These are phyloP conservation scores for Pristis pectinata DNA, from an alignment of 2,797 vertebrate genomes.

Conservation along the genomic window DNA sequence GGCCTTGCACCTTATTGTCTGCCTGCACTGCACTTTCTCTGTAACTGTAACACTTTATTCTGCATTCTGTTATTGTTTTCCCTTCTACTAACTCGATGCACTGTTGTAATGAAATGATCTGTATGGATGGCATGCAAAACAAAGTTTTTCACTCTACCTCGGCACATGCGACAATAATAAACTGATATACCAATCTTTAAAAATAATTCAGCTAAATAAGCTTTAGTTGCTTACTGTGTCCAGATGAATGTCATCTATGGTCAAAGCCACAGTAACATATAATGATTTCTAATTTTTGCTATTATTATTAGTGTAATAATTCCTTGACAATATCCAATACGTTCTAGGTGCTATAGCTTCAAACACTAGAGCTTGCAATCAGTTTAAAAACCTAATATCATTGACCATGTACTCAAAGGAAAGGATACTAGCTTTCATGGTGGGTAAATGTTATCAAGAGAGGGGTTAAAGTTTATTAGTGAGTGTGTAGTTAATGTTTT, in stretches of 20 bases:
- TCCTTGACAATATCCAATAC: neutral
- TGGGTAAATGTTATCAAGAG: slow-evolving; percentile 82
- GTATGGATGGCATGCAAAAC: too few relatives aligned
- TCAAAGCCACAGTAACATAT: neutral
- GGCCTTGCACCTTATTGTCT: too few relatives aligned
- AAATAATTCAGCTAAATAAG: neutral
- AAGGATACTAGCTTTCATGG: slow-evolving; percentile 81
- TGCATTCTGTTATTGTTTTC: too few relatives aligned
- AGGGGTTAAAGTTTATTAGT: slow-evolving; percentile 86
- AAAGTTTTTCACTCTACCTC: too few relatives aligned
- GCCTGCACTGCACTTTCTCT: too few relatives aligned
- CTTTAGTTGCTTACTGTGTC: neutral
- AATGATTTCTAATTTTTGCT: neutral
- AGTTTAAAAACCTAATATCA: slow-evolving; percentile 92
- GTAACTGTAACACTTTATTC: too few relatives aligned
- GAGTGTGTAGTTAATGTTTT: slow-evolving; percentile 85
- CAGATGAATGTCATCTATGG: neutral
- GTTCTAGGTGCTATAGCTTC: slow-evolving; percentile 67
- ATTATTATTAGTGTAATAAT: neutral
- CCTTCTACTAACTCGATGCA: too few relatives aligned
- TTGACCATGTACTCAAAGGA: slow-evolving; percentile 86
- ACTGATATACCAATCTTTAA: too few relatives aligned
- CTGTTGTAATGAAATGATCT: too few relatives aligned
- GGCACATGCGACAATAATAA: too few relatives aligned
- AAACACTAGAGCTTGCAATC: slow-evolving; percentile 91